Evolutionary conservation across 1,140 invertebrate species (phyloP).

Genomic region (Heliconius hewitsoni): DNA sequence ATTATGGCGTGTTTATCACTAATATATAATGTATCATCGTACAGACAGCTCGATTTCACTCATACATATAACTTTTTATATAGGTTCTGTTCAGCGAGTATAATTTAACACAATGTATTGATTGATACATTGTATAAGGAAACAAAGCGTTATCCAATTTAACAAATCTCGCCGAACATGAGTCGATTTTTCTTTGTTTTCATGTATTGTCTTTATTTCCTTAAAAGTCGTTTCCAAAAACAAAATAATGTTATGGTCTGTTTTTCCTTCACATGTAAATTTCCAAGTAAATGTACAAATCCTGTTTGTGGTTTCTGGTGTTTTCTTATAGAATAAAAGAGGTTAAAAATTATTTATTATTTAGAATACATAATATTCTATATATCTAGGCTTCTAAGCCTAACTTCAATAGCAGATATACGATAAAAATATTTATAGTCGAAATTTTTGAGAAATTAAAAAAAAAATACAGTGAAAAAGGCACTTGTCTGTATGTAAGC

Average conservation of each 20-base stretch:
- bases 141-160: constrained; percentile 59
- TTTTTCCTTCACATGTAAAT: background rate
- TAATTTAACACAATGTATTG: background rate
- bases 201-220: constrained; percentile 33
- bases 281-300: background rate
- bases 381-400: too few species aligned
- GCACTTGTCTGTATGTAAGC: too few species aligned
- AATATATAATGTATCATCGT: constrained; percentile 7
- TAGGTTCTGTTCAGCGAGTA: constrained; percentile 5
- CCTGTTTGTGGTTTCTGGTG: background rate
- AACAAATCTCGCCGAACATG: constrained; percentile 44
- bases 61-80: constrained; percentile 45
- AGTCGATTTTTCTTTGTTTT: constrained; percentile 22
- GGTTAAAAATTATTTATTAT: too few species aligned
- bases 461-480: too few species aligned
- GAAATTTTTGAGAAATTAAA: background rate
- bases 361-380: too few species aligned
- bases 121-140: constrained; percentile 28
- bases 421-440: too few species aligned
- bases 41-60: background rate
- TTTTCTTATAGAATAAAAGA: too few species aligned
- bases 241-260: background rate
- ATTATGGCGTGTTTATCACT: background rate
- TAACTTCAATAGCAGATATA: too few species aligned
- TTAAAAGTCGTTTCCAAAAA: constrained; percentile 16